A percentile compares a stretch with the other conserved stretches of the same genome.
Conservation (phyloP, 2,888 invertebrate genomes). For the Hanleya hanleyi region DNA sequence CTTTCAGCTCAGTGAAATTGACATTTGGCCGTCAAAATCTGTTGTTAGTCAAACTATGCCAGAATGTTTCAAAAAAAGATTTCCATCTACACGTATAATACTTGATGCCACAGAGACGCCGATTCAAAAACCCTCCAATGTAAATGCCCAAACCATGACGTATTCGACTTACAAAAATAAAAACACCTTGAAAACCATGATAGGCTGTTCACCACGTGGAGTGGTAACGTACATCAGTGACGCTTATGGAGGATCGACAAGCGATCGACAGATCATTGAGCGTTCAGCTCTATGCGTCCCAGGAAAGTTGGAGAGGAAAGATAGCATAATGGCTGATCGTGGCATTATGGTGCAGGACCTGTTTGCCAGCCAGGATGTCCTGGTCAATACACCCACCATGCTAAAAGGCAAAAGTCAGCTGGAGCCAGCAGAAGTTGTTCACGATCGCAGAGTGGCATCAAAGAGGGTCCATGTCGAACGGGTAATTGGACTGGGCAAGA, state of each 20-base stretch:
- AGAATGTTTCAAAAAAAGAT: slow-evolving; percentile 32
- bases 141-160: slow-evolving; percentile 33
- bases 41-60: slow-evolving; percentile 33
- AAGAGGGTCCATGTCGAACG: slow-evolving; percentile 29
- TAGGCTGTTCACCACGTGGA: slow-evolving; percentile 35
- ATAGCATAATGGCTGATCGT: slow-evolving; percentile 28
- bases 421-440: slow-evolving; percentile 16
- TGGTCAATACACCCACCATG: slow-evolving; percentile 22
- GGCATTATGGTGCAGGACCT: slow-evolving; percentile 30
- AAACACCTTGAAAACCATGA: slow-evolving; percentile 43
- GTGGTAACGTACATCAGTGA: slow-evolving; percentile 25
- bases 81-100: slow-evolving; percentile 40
- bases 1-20: slow-evolving; percentile 36
- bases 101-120: slow-evolving; percentile 45
- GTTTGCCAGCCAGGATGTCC: slow-evolving; percentile 22
- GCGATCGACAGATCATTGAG: slow-evolving; percentile 27
- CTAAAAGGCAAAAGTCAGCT: slow-evolving; percentile 21
- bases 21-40: slow-evolving; percentile 38
- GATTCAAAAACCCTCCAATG: slow-evolving; percentile 39
- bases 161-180: slow-evolving; percentile 44
- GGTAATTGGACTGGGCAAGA: slow-evolving; percentile 33
- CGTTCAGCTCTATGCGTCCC: background rate
- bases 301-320: background rate
- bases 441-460: slow-evolving; percentile 19
- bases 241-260: slow-evolving; percentile 17